Evolutionary conservation across 2,888 invertebrate genomes (phyloP).

Genomic region (Cantharis rustica): DNA sequence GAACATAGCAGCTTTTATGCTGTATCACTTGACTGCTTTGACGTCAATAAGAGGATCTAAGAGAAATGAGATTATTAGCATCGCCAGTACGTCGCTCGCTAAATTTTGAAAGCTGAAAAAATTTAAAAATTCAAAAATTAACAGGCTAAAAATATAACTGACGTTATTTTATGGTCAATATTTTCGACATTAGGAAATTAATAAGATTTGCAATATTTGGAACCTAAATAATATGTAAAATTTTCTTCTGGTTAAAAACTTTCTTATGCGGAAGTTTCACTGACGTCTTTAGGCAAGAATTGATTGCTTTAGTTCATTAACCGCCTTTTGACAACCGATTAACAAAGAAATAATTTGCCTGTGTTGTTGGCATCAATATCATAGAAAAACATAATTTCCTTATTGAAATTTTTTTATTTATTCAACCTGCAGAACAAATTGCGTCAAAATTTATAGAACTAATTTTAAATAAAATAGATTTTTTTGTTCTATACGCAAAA

Average conservation of each 20-base stretch:
- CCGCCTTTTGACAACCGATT: not conserved
- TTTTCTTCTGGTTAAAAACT: not conserved
- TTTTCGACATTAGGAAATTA: not conserved
- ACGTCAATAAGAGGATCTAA: not conserved
- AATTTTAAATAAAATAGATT: not conserved
- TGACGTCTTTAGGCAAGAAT: not conserved
- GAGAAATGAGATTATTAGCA: not conserved
- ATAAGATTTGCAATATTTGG: too few species aligned
- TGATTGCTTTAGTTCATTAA: conserved; percentile 3
- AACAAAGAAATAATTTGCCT: not conserved
- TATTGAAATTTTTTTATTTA: not conserved
- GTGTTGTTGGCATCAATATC: not conserved
- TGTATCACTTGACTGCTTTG: not conserved
- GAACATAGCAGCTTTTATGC: not conserved
- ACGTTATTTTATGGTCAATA: not conserved
- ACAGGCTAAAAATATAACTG: not conserved
- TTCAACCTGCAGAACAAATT: not conserved
- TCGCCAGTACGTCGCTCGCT: not conserved
- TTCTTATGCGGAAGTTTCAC: not conserved
- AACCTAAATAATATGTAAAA: not conserved
- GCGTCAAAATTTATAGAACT: not conserved
- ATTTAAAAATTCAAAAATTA: not conserved
- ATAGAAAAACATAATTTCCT: not conserved
- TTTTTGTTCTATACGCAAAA: not conserved
- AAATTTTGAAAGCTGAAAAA: not conserved